Evolutionary conservation across 2,888 invertebrate genomes (phyloP).

Genomic region (Cynaeus angustus): DNA sequence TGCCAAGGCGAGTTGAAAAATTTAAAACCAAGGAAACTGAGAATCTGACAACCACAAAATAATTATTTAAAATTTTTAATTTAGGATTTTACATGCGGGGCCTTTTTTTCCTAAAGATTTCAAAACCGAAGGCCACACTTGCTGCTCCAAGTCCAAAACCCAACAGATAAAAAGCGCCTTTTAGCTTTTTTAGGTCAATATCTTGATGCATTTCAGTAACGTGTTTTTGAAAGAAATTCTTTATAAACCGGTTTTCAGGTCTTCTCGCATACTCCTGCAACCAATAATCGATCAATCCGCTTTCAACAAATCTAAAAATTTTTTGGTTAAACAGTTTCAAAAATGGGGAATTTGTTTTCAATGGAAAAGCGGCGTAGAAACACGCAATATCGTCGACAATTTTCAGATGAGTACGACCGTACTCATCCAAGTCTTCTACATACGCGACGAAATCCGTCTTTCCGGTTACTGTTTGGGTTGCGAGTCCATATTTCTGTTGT

Average conservation of each 20-base stretch:
- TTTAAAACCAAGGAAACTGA: too few species aligned
- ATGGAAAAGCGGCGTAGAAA: slow-evolving; percentile 51
- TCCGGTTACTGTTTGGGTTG: slow-evolving; percentile 2
- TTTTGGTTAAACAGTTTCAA: slow-evolving; percentile 51
- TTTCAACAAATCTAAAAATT: slow-evolving; percentile 50
- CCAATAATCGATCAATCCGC: slow-evolving; percentile 56
- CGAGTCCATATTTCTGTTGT: background rate
- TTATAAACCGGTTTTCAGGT: slow-evolving; percentile 17
- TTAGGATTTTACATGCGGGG: too few species aligned
- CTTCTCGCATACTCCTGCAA: slow-evolving; percentile 41
- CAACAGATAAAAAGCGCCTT: slow-evolving; percentile 9
- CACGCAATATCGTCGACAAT: slow-evolving; percentile 26
- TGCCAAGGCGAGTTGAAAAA: too few species aligned
- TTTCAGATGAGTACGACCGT: slow-evolving; percentile 19
- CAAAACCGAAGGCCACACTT: background rate
- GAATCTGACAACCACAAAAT: too few species aligned
- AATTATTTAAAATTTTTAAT: too few species aligned
- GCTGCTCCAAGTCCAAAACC: background rate
- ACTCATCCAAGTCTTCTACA: slow-evolving; percentile 22
- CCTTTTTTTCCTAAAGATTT: background rate
- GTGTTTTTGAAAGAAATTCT: slow-evolving; percentile 12
- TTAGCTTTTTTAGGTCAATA: background rate
- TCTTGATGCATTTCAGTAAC: slow-evolving; percentile 5
- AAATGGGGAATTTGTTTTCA: slow-evolving; percentile 56
- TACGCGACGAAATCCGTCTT: slow-evolving; percentile 21